A percentile compares a stretch with the other conserved stretches of the same genome.
phyloP scores from a whole-genome alignment of 2,888 invertebrate genomes.

The Cataglyphis albicans region DNA sequence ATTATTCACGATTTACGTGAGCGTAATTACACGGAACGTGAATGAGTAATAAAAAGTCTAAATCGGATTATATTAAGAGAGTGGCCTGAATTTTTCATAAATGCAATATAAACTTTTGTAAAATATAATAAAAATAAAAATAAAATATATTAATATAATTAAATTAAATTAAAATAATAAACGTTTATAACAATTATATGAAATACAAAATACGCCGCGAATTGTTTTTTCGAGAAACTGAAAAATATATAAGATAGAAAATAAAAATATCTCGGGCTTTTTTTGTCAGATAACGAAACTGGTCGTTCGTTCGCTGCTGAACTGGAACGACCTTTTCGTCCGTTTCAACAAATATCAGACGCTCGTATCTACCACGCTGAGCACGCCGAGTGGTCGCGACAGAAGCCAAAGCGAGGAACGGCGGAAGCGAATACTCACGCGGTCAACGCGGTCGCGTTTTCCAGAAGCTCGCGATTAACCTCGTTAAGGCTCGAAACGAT shows the following conservation, averaged over 20 bases:
- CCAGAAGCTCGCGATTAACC: slow-evolving; percentile 61
- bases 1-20: slow-evolving; percentile 41
- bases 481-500: slow-evolving; percentile 71
- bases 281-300: slow-evolving; percentile 25
- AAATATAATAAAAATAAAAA: too few species aligned
- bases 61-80: slow-evolving; percentile 8
- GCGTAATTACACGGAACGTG: slow-evolving; percentile 32
- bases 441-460: slow-evolving; percentile 35
- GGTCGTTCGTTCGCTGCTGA: slow-evolving; percentile 20
- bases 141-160: background rate
- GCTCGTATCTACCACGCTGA: slow-evolving; percentile 46
- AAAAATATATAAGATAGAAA: slow-evolving; percentile 8
- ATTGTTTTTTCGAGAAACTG: background rate
- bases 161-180: background rate
- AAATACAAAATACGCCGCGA: slow-evolving; percentile 11
- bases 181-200: background rate
- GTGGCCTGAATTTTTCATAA: slow-evolving; percentile 15
- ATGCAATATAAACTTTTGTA: background rate
- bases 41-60: slow-evolving; percentile 37
- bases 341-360: slow-evolving; percentile 42
- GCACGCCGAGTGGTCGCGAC: slow-evolving; percentile 66
- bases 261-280: slow-evolving; percentile 23
- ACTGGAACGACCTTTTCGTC: slow-evolving; percentile 29
- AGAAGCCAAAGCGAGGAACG: slow-evolving; percentile 64
- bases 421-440: slow-evolving; percentile 36